These are phyloP conservation scores for Rhynchonycteris naso DNA, from an alignment of 2,797 vertebrate genomes.

Conservation along the genomic window DNA sequence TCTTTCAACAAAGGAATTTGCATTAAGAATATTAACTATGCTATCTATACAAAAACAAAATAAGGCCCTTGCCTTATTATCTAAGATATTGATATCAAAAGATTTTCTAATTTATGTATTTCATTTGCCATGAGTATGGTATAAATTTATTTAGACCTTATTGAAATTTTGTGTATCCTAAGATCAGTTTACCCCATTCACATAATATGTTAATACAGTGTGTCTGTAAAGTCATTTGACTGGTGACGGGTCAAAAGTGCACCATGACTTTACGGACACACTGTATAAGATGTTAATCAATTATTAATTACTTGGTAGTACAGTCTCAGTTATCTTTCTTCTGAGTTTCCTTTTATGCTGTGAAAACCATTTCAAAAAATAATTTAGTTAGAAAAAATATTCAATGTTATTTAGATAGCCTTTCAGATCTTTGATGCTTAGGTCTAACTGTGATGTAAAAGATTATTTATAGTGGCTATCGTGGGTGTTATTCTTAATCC, in stretches of 20 bases:
- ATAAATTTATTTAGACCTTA: conserved; percentile 46
- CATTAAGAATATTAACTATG: conserved; percentile 57
- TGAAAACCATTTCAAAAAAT: conserved; percentile 59
- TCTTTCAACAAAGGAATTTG: conserved; percentile 61
- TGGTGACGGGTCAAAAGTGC: too few relatives aligned
- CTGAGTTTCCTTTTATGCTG: conserved; percentile 27
- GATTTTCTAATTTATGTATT: conserved; percentile 28
- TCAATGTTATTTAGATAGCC: conserved; percentile 2
- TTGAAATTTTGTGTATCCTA: conserved; percentile 45
- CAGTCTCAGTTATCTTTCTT: conserved; percentile 47
- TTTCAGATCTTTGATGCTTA: conserved; percentile 18
- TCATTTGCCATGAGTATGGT: conserved; percentile 22
- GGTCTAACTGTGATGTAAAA: conserved; percentile 29
- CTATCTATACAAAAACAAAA: background rate
- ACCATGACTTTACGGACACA: too few relatives aligned
- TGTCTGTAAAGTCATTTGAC: too few relatives aligned
- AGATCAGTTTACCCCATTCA: conserved; percentile 35
- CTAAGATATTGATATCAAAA: conserved; percentile 31
- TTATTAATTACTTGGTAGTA: conserved; percentile 23
- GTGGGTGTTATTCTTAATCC: conserved; percentile 17
- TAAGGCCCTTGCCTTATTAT: conserved; percentile 21
- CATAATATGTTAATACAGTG: conserved; percentile 33
- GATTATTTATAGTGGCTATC: conserved; percentile 46
- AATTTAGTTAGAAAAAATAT: conserved; percentile 37
- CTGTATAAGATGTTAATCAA: background rate